Base-by-base conservation (phyloP, 2,797 vertebrate genomes). In the Philypnodon macrostomus region DNA sequence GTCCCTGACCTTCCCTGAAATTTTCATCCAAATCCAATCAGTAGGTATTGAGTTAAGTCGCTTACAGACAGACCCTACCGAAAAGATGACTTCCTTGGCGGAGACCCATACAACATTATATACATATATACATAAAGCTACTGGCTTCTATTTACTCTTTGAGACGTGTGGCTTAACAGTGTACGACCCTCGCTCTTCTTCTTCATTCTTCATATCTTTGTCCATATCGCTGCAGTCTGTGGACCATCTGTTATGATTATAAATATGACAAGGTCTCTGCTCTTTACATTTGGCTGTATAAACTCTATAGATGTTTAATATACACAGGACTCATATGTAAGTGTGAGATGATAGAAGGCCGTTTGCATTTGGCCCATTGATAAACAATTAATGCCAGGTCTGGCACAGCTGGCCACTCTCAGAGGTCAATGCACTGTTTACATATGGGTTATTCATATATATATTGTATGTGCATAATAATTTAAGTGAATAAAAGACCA, bases 381-480 rank as follows among this genome's bases (percentile, higher is more conserved):
- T 88, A 87, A 81, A 87, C 87, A 86, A 87, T 87, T 87, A 88
- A 87, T 78, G 63, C 54, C 3, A 53, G 64, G 72, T 80, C 78
- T 79, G 80, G 65, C 74, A 85, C 86, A 87, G 87, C 85, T 88
- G 86, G 85, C 78, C 80, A 68, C 73, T 86, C 85, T 81, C 81
- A 78, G 67, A 78, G 85, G 77, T 85, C 81, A 80, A 53, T 57
- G 37, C 53, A 47, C 48, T 63, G 41, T 59, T 58, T 63, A 52
- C 55, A 29, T 44, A 41, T 60, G 50, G 41, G 45, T 47, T 44
- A 19, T 12, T 17, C 34, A 12, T 39, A 38, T 32, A 1, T 64
- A 47, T 53, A 51, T 60, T 55, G 40, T 46, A 21, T 47, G 21
- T 35, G 24, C 19, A 39, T 39, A 12, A 39, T 24, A n/a, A 39